These are phyloP conservation scores for Lycophotia porphyrea DNA, from an alignment of 2,888 invertebrate genomes.

Conservation along the genomic window DNA sequence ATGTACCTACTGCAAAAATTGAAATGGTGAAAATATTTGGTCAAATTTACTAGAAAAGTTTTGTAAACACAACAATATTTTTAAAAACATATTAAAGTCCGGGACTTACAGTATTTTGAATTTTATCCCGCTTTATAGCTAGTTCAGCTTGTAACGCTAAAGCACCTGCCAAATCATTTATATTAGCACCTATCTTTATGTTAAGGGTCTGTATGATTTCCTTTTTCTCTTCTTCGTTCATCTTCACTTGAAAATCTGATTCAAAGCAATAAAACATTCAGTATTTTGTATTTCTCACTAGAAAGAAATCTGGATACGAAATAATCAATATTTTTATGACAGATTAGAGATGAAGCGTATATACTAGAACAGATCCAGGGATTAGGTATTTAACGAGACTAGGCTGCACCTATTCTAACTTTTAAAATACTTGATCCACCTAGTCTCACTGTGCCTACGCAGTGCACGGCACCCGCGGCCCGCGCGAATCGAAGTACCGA, in stretches of 20 bases:
- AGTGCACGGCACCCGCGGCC: too few species aligned
- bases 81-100: not conserved
- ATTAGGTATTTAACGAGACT: too few species aligned
- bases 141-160: slow-evolving; percentile 79
- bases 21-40: not conserved
- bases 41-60: not conserved
- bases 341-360: too few species aligned
- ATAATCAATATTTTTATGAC: slow-evolving; percentile 30
- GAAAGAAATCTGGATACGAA: slow-evolving; percentile 30
- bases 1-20: not conserved
- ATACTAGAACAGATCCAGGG: too few species aligned
- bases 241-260: slow-evolving; percentile 26
- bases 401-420: too few species aligned
- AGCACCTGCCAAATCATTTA: slow-evolving; percentile 77
- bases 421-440: too few species aligned
- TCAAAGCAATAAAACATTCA: slow-evolving; percentile 22
- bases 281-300: slow-evolving; percentile 21
- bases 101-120: slow-evolving; percentile 80
- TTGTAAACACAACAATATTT: not conserved
- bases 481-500: too few species aligned
- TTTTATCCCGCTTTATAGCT: slow-evolving; percentile 71
- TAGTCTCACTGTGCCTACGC: too few species aligned
- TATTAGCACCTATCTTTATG: slow-evolving; percentile 82
- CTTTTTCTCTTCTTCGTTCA: slow-evolving; percentile 81
- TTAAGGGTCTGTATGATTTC: slow-evolving; percentile 87